Evolutionary conservation across 2,888 invertebrate genomes (phyloP).

Genomic region (Morpho helenor): DNA sequence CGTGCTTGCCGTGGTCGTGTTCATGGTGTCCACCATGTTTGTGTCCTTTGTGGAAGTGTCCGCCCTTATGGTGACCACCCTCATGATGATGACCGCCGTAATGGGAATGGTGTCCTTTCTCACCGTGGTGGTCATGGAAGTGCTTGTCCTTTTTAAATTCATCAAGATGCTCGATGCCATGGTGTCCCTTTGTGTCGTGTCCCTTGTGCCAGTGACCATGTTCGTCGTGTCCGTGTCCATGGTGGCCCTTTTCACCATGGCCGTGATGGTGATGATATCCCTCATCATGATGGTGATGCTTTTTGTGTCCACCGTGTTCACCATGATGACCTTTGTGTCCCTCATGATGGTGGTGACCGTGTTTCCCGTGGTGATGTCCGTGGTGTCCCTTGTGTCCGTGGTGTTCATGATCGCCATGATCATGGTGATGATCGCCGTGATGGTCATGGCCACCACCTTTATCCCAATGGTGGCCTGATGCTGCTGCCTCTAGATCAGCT

Average conservation of each 20-base stretch:
- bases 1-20: slow-evolving; percentile 89
- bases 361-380: slow-evolving; percentile 83
- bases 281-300: slow-evolving; percentile 82
- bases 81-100: slow-evolving; percentile 89
- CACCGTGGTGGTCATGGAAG: slow-evolving; percentile 91
- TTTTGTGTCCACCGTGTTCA: slow-evolving; percentile 83
- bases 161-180: slow-evolving; percentile 90
- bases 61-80: slow-evolving; percentile 89
- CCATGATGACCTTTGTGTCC: slow-evolving; percentile 81
- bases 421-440: slow-evolving; percentile 87
- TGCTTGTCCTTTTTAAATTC: slow-evolving; percentile 93
- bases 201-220: slow-evolving; percentile 89
- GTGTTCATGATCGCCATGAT: slow-evolving; percentile 83
- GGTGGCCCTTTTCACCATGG: slow-evolving; percentile 83
- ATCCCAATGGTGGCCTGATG: slow-evolving; percentile 59
- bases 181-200: slow-evolving; percentile 91
- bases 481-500: slow-evolving; percentile 77
- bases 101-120: slow-evolving; percentile 88
- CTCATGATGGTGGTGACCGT: slow-evolving; percentile 87
- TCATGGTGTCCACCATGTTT: slow-evolving; percentile 88
- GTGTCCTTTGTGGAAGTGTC: slow-evolving; percentile 88
- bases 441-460: slow-evolving; percentile 90
- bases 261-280: slow-evolving; percentile 83
- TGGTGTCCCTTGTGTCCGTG: slow-evolving; percentile 79
- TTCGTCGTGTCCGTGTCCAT: slow-evolving; percentile 76